phyloP scores from a whole-genome alignment of 2,113 vertebrate genomes.

The Pituophis catenifer region DNA sequence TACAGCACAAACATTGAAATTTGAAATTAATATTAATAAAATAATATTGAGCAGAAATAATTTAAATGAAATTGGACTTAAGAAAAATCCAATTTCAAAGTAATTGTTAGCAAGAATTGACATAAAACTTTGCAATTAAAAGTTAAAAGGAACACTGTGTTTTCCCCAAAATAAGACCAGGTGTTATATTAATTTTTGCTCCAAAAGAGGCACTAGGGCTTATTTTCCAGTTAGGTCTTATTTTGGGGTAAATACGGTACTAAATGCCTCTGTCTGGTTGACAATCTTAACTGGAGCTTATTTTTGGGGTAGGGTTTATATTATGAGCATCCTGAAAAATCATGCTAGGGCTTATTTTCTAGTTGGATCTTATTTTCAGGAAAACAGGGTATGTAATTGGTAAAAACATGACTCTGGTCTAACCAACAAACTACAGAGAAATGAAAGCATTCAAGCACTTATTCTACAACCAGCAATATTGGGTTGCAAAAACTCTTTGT shows the following conservation, averaged over 20 bases:
- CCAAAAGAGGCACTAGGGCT: no score
- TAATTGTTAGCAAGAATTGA: background rate
- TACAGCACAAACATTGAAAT: background rate
- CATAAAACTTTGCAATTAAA: background rate
- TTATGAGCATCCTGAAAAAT: no score
- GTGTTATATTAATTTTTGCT: no score
- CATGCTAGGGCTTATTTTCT: no score
- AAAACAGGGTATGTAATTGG: background rate
- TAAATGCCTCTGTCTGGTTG: no score
- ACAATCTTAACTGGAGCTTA: no score
- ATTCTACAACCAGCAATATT: background rate
- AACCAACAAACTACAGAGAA: background rate
- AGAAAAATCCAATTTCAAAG: background rate
- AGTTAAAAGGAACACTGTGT: background rate
- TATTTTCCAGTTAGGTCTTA: no score
- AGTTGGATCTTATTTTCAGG: no score
- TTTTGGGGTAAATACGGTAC: no score
- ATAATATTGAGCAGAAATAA: background rate
- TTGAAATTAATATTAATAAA: background rate
- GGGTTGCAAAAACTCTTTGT: background rate
- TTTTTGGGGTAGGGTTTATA: no score
- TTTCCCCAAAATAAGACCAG: no score
- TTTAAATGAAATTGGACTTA: background rate
- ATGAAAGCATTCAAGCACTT: background rate
- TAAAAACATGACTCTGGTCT: background rate